Conservation (phyloP, 2,888 invertebrate genomes). For the Euplexia lucipara region DNA sequence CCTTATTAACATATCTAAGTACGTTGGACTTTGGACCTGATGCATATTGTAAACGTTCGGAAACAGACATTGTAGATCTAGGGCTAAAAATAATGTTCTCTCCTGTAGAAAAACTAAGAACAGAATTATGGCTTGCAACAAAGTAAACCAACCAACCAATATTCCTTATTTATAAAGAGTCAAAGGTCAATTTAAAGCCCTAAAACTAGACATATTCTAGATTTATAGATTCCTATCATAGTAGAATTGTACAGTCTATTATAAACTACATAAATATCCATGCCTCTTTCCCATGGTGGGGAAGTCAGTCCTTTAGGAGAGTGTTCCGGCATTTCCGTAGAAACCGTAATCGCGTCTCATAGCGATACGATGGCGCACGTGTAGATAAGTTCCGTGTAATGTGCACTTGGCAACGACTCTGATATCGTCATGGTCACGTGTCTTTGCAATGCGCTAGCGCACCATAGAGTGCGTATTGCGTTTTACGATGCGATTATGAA, state of each 20-base stretch:
- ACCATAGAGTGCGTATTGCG: constrained; percentile 26
- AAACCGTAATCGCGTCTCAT: not conserved
- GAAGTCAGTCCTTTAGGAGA: not conserved
- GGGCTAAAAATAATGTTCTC: constrained; percentile 1
- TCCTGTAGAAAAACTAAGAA: not conserved
- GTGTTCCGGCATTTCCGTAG: not conserved
- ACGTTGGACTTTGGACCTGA: constrained; percentile 19
- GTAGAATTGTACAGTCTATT: not conserved
- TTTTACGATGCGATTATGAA: constrained; percentile 16
- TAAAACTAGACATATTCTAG: too few species aligned
- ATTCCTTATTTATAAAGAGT: too few species aligned
- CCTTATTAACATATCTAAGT: constrained; percentile 18
- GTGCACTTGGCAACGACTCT: constrained; percentile 63
- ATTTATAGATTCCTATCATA: not conserved
- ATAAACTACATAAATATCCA: not conserved
- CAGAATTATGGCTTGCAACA: not conserved
- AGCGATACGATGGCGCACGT: not conserved
- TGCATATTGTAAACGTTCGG: constrained; percentile 11
- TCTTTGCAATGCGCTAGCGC: constrained; percentile 17
- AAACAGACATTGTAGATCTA: not conserved
- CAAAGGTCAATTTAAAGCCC: not conserved
- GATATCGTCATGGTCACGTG: constrained; percentile 60
- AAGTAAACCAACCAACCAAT: too few species aligned
- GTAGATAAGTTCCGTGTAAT: constrained; percentile 35
- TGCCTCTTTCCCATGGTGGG: too few species aligned